Evolutionary conservation across 2,797 vertebrate species (phyloP).

Genomic region (Alexandromys oeconomus): DNA sequence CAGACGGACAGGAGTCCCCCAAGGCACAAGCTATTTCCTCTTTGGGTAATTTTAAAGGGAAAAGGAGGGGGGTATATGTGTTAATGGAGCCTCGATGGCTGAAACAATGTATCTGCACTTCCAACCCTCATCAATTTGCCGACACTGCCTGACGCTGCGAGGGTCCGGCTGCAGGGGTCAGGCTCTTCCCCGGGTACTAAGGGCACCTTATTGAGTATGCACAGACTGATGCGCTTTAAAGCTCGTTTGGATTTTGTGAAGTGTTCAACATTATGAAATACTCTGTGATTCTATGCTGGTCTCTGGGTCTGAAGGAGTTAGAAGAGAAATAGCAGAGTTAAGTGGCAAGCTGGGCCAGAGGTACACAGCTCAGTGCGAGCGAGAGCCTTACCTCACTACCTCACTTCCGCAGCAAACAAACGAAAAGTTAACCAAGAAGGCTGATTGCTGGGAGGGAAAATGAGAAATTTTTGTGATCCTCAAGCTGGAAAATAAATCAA

Average conservation of each 20-base stretch:
- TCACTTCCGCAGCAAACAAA: neutral
- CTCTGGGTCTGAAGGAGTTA: neutral
- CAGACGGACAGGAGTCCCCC: conserved; percentile 27
- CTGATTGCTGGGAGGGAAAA: neutral
- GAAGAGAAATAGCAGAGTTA: conserved; percentile 60
- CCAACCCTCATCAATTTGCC: neutral
- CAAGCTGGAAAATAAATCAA: neutral
- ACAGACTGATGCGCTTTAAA: neutral
- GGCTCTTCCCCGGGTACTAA: neutral
- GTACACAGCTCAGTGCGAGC: neutral
- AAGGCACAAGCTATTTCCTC: conserved; percentile 51
- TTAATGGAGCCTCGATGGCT: conserved; percentile 50
- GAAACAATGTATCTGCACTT: neutral
- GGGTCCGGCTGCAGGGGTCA: neutral
- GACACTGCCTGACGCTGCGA: neutral
- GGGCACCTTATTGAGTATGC: neutral
- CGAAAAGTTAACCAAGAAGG: neutral
- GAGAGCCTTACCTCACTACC: neutral
- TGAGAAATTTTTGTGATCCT: neutral
- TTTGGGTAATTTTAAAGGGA: conserved; percentile 48
- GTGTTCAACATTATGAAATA: conserved; percentile 49
- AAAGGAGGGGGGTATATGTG: neutral
- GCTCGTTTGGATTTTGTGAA: neutral
- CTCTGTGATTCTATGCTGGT: conserved; percentile 9
- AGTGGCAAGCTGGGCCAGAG: neutral